These are phyloP conservation scores for Chirona hameri DNA, from an alignment of 2,888 invertebrate genomes.

Conservation along the genomic window DNA sequence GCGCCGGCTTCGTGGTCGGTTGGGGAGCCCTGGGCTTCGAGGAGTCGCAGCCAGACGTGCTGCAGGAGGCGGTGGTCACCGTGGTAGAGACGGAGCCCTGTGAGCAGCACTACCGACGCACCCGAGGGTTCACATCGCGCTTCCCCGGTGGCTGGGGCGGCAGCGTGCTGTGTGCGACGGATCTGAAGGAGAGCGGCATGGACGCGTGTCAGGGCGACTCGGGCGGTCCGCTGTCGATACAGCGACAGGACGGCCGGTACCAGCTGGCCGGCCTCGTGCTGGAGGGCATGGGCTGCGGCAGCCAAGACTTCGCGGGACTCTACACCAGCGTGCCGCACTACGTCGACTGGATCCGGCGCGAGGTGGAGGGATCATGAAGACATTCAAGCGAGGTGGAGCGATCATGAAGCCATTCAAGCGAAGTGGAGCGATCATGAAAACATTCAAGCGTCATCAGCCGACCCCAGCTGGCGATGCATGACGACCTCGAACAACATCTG, in stretches of 20 bases:
- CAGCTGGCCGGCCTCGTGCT: slow-evolving; percentile 33
- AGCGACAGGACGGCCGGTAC: slow-evolving; percentile 26
- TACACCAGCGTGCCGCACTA: slow-evolving; percentile 35
- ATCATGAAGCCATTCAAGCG: too few relatives aligned
- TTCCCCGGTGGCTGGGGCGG: background rate
- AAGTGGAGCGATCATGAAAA: too few relatives aligned
- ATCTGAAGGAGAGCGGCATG: background rate
- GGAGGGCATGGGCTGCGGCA: slow-evolving; percentile 35
- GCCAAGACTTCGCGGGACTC: slow-evolving; percentile 33
- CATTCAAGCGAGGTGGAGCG: slow-evolving; percentile 3
- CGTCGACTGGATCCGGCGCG: slow-evolving; percentile 34
- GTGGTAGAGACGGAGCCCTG: slow-evolving; percentile 11
- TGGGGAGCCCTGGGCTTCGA: slow-evolving; percentile 33
- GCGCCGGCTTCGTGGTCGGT: slow-evolving; percentile 28
- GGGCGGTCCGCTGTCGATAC: slow-evolving; percentile 36
- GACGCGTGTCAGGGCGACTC: slow-evolving; percentile 38
- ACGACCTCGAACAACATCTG: too few relatives aligned
- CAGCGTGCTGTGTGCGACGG: slow-evolving; percentile 35
- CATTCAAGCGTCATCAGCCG: too few relatives aligned
- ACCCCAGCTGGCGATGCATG: too few relatives aligned
- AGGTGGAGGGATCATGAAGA: background rate
- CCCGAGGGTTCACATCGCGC: slow-evolving; percentile 9
- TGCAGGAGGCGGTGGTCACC: slow-evolving; percentile 32
- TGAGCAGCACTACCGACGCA: background rate
- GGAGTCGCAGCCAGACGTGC: slow-evolving; percentile 4